These are phyloP conservation scores for Echiichthys vipera DNA, from an alignment of 2,797 vertebrate genomes.

Conservation along the genomic window DNA sequence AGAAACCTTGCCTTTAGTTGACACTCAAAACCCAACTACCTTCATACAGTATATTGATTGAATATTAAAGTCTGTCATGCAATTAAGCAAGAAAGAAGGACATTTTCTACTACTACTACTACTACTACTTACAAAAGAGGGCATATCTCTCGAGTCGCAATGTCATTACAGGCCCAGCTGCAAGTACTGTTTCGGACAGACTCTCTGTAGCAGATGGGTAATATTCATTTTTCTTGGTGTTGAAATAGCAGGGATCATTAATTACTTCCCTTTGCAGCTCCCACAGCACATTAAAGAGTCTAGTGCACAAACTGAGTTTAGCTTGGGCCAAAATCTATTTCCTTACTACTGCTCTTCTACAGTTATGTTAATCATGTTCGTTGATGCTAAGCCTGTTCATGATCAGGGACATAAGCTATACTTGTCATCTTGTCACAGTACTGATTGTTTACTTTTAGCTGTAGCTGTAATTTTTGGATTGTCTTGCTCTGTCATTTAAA, in stretches of 20 bases:
- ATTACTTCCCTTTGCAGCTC: constrained; percentile 31
- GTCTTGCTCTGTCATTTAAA: neutral
- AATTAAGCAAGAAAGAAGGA: neutral
- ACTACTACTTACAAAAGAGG: neutral
- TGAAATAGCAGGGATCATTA: constrained; percentile 40
- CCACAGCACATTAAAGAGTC: neutral
- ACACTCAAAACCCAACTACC: neutral
- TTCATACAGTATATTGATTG: neutral
- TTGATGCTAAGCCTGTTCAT: neutral
- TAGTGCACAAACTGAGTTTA: neutral
- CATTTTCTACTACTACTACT: constrained; percentile 5
- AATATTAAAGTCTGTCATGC: neutral
- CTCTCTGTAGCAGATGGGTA: constrained; percentile 27
- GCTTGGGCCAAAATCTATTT: neutral
- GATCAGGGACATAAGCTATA: neutral
- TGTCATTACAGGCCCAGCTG: neutral
- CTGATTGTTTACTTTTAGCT: neutral
- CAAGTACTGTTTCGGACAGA: constrained; percentile 1
- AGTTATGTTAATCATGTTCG: neutral
- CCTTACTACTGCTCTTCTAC: neutral
- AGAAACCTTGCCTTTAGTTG: neutral
- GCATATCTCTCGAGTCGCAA: neutral
- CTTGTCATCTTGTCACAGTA: neutral
- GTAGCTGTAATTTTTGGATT: neutral
- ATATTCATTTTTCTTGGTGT: constrained; percentile 28